These are phyloP conservation scores for Monochamus alternatus DNA, from an alignment of 2,888 invertebrate genomes.

Conservation along the genomic window DNA sequence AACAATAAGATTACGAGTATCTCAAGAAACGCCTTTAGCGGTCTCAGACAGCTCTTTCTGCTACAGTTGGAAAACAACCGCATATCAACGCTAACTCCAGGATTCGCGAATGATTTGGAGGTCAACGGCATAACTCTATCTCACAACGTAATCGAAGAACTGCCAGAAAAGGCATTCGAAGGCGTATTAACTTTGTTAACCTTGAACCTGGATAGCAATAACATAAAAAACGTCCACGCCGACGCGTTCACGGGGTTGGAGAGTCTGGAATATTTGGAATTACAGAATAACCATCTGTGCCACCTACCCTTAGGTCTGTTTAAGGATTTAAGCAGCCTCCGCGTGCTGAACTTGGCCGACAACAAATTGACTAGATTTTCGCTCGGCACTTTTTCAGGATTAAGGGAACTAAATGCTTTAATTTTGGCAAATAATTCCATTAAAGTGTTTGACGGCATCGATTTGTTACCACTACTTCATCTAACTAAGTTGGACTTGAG, in stretches of 20 bases:
- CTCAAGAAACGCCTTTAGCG: constrained; percentile 61
- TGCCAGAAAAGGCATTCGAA: constrained; percentile 60
- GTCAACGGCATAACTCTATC: constrained; percentile 60
- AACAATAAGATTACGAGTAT: constrained; percentile 62
- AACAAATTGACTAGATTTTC: constrained; percentile 63
- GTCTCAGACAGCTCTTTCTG: constrained; percentile 63
- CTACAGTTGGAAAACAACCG: constrained; percentile 63
- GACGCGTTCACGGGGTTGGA: constrained; percentile 61
- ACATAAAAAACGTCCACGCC: constrained; percentile 58
- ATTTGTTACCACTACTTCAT: constrained; percentile 60
- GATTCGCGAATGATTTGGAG: constrained; percentile 62
- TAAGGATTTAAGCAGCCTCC: constrained; percentile 56
- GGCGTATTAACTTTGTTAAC: constrained; percentile 60
- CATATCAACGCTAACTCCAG: constrained; percentile 56
- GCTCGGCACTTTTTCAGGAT: constrained; percentile 64
- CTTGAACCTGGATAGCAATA: constrained; percentile 64
- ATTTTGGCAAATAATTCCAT: constrained; percentile 64
- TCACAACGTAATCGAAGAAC: constrained; percentile 59
- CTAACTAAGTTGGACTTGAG: constrained; percentile 64
- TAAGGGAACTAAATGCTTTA: constrained; percentile 59
- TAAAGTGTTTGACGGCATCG: constrained; percentile 58
- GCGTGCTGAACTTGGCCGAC: constrained; percentile 61
- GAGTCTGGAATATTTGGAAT: constrained; percentile 62
- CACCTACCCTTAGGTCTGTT: constrained; percentile 65
- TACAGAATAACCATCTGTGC: constrained; percentile 63